phyloP scores from a whole-genome alignment of 1,140 invertebrate genomes.

The Holotrichia oblita region DNA sequence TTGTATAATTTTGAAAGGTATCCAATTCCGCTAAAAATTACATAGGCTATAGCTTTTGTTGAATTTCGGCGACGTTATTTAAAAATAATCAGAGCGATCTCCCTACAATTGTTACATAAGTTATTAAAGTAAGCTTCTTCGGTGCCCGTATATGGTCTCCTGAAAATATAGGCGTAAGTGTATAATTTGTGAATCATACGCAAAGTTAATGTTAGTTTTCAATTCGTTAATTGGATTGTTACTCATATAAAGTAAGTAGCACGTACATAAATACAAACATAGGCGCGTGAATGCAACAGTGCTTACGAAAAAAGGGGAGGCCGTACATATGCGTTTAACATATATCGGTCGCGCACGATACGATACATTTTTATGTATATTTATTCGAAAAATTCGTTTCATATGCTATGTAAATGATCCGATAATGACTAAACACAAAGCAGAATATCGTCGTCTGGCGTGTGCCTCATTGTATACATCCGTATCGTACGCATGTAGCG shows the following conservation, averaged over 20 bases:
- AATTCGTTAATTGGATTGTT: neutral
- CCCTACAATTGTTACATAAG: no score
- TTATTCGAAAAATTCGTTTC: slow-evolving; percentile 32
- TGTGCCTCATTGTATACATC: slow-evolving; percentile 11
- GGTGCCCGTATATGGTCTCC: no score
- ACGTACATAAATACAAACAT: slow-evolving; percentile 20
- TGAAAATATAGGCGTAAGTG: no score
- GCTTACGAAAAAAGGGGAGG: slow-evolving; percentile 14
- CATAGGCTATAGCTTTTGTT: no score
- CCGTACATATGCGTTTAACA: slow-evolving; percentile 1
- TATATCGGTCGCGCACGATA: slow-evolving; percentile 15
- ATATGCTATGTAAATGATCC: slow-evolving; percentile 38
- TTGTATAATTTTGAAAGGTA: no score
- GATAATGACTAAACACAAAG: slow-evolving; percentile 37
- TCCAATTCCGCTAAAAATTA: no score
- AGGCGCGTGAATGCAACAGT: slow-evolving; percentile 24
- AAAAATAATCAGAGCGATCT: no score
- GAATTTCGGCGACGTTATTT: no score
- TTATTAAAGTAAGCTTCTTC: no score
- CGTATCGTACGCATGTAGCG: neutral
- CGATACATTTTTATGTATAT: slow-evolving; percentile 33
- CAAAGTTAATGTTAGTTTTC: no score
- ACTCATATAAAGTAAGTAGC: neutral
- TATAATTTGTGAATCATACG: no score
- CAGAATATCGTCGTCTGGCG: slow-evolving; percentile 6